Evolutionary conservation across 2,888 invertebrate genomes (phyloP), one percentile per base, ranked within the genome.

Genomic region (Chrysolina americana): DNA sequence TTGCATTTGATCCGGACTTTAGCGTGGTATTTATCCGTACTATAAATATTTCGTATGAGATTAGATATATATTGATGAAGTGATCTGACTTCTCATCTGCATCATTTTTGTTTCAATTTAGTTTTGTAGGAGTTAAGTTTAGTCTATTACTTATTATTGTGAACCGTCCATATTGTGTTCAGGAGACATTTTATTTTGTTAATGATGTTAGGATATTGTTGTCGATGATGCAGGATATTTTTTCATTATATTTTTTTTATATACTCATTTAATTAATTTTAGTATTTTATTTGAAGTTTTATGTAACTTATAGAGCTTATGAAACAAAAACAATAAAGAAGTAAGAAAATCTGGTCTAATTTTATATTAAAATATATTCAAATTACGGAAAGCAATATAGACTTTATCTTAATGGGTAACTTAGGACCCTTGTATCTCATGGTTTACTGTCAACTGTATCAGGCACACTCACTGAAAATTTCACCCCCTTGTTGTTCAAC

Each of bases 131-230:
- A 70, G 41, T 73, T 23, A 64, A 53, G 59, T 8, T 56, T 50
- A 63, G 28, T 59, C 56, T 23, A 68, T 44, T 65, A 72, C 66
- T 72, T 72, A 75, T 69, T 72, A 75, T 62, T 68, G 68, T 62
- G 71, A 66, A 70, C 75, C 75, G 75, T 75, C 75, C 75, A 75
- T 53, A 13, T 71, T 72, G 72, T 75, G 72, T 75, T 75, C 75
- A 75, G 68, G 69, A 47, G 41, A 47, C 17, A 23, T 65, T 64
- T 62, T 63, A 68, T 66, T 41, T 68, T 53, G 53, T 68, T 68
- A 21, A 15, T 53, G 23, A 65, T 48, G n/a, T 36, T 68, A 41
- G 50, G 19, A 47, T 44, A 65, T 23, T 41, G 53, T 53, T 68
- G 28, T 41, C 41, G 41, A 28, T 13, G 21, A 53, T 50, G 19